Evolutionary conservation across 1,140 invertebrate species (phyloP), one percentile per base, ranked within the genome.

Genomic region (Orius insidiosus): DNA sequence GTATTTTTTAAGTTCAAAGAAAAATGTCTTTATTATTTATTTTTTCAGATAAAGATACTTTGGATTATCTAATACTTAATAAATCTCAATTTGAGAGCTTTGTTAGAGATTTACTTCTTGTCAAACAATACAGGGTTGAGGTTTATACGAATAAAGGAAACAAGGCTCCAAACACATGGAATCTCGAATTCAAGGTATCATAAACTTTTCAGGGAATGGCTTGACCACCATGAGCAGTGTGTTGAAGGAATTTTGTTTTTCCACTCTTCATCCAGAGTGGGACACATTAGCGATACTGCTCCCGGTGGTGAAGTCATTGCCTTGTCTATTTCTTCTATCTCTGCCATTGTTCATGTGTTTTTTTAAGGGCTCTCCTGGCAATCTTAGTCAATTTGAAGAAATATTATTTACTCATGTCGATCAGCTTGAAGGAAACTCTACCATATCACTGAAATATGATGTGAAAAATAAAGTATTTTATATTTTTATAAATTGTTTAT

Each of bases 331-430:
- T 34, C 7, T 8, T 34, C n/a, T 34, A 34, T 34, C 7, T 34
- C n/a, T 34, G 32, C n/a, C 7, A 8, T 43, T 38, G n/a, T 46
- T 9, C 2, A 10, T 45, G 9, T 30, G 32, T 19, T 19, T 50
- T 41, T 53, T 53, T 18, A 32, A 74, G 68, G 89, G 84, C 0
- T 94, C 89, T 0, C 89, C 90, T 1, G 90, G 89, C 6, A 94
- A 92, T 66, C 62, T 94, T 34, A 63, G 74, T 1, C 84, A 93
- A 58, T 81, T 96, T 61, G 90, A 96, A 65, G 85, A 92, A 51
- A 66, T 94, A 15, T 60, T 96, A 6, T 85, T 92, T 60, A 67
- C 70, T 11, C 83, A 75, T 52, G 66, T 65, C 15, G 71, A 80
- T 44, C 52, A 56, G 37, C 68, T 75, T 7, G 68, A 72, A n/a